phyloP scores from a whole-genome alignment of 1,140 invertebrate genomes.

The Drosophila kohkoa region DNA sequence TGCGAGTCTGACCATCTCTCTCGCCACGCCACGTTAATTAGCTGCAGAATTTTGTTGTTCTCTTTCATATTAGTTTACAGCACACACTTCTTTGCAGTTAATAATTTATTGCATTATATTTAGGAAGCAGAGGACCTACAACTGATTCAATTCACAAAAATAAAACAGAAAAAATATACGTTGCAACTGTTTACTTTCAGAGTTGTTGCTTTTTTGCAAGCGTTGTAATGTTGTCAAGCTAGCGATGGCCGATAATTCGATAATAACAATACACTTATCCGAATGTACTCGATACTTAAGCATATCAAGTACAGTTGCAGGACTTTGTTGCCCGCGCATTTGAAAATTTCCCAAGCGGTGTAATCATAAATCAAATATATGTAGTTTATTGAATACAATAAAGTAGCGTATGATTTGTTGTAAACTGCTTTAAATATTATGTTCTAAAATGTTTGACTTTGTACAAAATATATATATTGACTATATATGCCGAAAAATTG shows the following conservation, averaged over 20 bases:
- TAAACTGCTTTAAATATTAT: constrained; percentile 72
- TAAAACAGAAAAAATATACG: background rate
- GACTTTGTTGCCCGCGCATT: constrained; percentile 11
- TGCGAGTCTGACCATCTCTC: constrained; percentile 97
- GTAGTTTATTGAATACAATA: constrained; percentile 81
- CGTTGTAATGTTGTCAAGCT: too few species aligned
- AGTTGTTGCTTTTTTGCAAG: background rate
- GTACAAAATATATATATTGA: constrained; percentile 75
- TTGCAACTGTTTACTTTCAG: background rate
- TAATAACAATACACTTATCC: background rate
- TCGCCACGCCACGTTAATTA: constrained; percentile 90
- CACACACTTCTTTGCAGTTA: background rate
- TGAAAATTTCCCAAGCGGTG: constrained; percentile 7
- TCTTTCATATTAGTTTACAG: constrained; percentile 59
- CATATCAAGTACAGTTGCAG: too few species aligned
- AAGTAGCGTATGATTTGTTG: constrained; percentile 76
- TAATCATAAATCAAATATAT: constrained; percentile 65
- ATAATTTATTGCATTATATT: constrained; percentile 20
- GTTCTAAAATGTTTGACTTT: constrained; percentile 79
- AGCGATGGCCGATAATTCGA: background rate
- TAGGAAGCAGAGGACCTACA: background rate
- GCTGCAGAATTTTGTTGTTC: constrained; percentile 75
- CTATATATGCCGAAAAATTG: constrained; percentile 80
- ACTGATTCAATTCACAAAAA: background rate
- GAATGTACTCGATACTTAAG: constrained; percentile 2